phyloP scores from a whole-genome alignment of 2,888 invertebrate species.

The Sesia bembeciformis region DNA sequence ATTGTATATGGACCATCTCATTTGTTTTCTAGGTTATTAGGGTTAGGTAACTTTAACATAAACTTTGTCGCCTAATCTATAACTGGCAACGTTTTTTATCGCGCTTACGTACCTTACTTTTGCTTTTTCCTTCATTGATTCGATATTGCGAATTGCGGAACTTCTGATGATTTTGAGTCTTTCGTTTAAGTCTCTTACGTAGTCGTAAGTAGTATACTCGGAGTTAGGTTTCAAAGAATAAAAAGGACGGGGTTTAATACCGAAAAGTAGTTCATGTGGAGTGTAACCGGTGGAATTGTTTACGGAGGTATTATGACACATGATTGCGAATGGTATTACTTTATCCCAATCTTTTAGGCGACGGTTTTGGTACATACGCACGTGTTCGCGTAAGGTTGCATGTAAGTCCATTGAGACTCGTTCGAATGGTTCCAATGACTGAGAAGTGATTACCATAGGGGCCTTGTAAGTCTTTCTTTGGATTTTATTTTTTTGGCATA shows the following conservation, averaged over 20 bases:
- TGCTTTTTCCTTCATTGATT: background rate
- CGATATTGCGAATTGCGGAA: background rate
- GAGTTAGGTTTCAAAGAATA: background rate
- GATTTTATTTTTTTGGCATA: too few species aligned
- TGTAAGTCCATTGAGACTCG: conserved; percentile 2
- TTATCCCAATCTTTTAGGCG: background rate
- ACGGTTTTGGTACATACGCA: background rate
- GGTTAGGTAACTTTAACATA: conserved; percentile 17
- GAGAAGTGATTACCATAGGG: conserved; percentile 3
- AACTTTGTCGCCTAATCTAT: conserved; percentile 2
- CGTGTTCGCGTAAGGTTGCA: background rate
- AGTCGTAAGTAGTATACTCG: background rate
- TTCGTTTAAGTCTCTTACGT: background rate
- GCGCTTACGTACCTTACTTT: background rate
- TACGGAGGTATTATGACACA: conserved; percentile 4
- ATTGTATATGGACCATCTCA: conserved; percentile 22
- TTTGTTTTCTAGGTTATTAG: conserved; percentile 23
- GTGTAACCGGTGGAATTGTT: conserved; percentile 1
- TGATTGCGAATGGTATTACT: conserved; percentile 3
- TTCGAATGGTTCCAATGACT: conserved; percentile 2
- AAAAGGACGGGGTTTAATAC: background rate
- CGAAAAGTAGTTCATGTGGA: conserved; percentile 1
- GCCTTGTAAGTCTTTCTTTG: background rate
- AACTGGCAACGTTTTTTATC: background rate
- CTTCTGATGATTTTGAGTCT: background rate